Conservation (phyloP, 1,140 invertebrate genomes). For the Drosophila varians region DNA sequence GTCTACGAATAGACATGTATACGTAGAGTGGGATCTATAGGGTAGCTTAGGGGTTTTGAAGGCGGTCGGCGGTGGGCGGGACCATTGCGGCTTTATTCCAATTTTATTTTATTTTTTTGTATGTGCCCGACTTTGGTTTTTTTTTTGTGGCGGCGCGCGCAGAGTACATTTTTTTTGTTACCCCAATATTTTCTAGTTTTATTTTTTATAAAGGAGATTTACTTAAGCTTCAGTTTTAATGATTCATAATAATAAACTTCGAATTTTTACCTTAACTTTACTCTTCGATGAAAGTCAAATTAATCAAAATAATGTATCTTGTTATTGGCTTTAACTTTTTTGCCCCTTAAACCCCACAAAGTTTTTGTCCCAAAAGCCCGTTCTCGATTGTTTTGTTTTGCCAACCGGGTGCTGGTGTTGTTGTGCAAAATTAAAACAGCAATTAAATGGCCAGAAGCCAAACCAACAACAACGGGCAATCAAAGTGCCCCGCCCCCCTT, state of each 20-base stretch:
- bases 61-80: conserved; percentile 3
- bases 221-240: background rate
- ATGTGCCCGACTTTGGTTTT: conserved; percentile 9
- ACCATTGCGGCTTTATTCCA: conserved; percentile 26
- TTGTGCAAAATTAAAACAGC: conserved; percentile 73
- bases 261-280: too few species aligned
- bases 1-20: conserved; percentile 4
- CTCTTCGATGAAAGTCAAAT: too few species aligned
- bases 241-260: background rate
- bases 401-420: conserved; percentile 36
- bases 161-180: conserved; percentile 50
- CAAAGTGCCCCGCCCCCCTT: background rate
- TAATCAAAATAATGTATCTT: conserved; percentile 63
- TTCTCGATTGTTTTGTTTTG: conserved; percentile 34
- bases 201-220: too few species aligned
- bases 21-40: conserved; percentile 1
- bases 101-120: conserved; percentile 31
- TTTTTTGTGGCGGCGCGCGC: conserved; percentile 42
- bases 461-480: conserved; percentile 40
- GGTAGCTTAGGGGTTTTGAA: background rate
- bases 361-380: conserved; percentile 39
- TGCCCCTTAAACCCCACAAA: conserved; percentile 29
- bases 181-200: background rate
- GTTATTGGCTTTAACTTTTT: conserved; percentile 42
- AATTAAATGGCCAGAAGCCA: conserved; percentile 80